Evolutionary conservation across 2,888 invertebrate species (phyloP), one percentile per base, ranked within the genome.

Genomic region (Phania funesta): DNA sequence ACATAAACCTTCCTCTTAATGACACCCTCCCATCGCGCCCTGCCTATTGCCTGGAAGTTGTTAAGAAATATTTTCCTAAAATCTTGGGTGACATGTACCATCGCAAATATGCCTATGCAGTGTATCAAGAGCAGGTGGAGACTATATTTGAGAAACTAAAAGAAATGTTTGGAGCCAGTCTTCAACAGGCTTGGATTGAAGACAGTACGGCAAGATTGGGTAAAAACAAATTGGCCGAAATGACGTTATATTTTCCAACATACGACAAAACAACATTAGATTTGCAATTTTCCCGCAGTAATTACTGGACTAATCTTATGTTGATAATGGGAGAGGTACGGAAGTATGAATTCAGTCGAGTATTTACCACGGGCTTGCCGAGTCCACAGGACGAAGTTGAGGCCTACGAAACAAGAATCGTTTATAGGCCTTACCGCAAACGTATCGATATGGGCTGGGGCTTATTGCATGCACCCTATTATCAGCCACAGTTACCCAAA

Each of bases 11-110:
- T 58, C 84, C 86, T 3, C 29, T 82, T 41, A 70, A 85, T 79
- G 78, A 85, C 62, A 54, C 82, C 11, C n/a, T 80, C 18, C 56
- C 38, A 9, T 71, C 29, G 13, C 44, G 84, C 13, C 82, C 84
- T 13, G 48, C 52, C 1, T 78, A 82, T 48, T 89, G 89, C 18
- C 24, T 90, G 29, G 64, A 70, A 3, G 65, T 70, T n/a, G 74
- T 86, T 0, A 89, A 87, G 46, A 84, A 82, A 1, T 84, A 87
- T 32, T 81, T 90, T 44, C 88, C 90, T 0, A 77, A 86, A 3
- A 86, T 86, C 0, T 54, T 90, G 32, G 90, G 90, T 0, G 90
- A 90, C 8, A 84, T 90, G 26, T 90, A 88, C 54, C 74, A 84
- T 0, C 84, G 86, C 0, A 87, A 87, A 58, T 86, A 85, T 60